phyloP scores from a whole-genome alignment of 2,888 invertebrate species.

The Drosophila pseudotalamancana region DNA sequence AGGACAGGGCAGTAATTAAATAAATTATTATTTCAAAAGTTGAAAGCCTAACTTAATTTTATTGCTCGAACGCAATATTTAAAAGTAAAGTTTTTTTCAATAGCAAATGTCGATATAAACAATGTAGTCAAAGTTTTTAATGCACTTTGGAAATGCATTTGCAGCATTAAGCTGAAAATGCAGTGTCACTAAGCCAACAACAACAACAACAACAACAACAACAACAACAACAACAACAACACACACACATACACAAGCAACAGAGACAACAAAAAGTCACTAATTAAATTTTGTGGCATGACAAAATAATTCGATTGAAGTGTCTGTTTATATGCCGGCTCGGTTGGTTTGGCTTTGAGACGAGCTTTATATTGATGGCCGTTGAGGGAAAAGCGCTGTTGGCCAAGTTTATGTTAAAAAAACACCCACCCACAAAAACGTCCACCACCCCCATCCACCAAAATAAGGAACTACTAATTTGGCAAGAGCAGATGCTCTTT shows the following conservation, averaged over 20 bases:
- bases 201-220: slow-evolving; percentile 8
- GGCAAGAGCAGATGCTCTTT: slow-evolving; percentile 27
- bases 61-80: background rate
- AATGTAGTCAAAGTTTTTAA: slow-evolving; percentile 19
- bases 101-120: background rate
- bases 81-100: slow-evolving; percentile 1
- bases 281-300: slow-evolving; percentile 63
- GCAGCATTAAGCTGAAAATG: slow-evolving; percentile 27
- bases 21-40: slow-evolving; percentile 3
- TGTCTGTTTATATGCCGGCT: slow-evolving; percentile 33
- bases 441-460: slow-evolving; percentile 24
- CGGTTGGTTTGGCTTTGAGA: slow-evolving; percentile 13
- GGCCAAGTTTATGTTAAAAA: slow-evolving; percentile 24
- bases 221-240: slow-evolving; percentile 8
- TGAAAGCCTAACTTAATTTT: slow-evolving; percentile 2
- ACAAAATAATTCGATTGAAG: slow-evolving; percentile 62
- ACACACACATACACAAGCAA: no score
- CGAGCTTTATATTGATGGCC: slow-evolving; percentile 11
- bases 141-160: slow-evolving; percentile 48
- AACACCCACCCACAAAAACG: no score
- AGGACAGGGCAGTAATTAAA: background rate
- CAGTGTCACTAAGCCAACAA: slow-evolving; percentile 29
- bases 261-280: slow-evolving; percentile 38
- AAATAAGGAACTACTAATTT: slow-evolving; percentile 77
- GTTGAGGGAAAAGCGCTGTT: slow-evolving; percentile 16